phyloP scores from a whole-genome alignment of 2,113 vertebrate genomes.

The Cryptotis parvus region DNA sequence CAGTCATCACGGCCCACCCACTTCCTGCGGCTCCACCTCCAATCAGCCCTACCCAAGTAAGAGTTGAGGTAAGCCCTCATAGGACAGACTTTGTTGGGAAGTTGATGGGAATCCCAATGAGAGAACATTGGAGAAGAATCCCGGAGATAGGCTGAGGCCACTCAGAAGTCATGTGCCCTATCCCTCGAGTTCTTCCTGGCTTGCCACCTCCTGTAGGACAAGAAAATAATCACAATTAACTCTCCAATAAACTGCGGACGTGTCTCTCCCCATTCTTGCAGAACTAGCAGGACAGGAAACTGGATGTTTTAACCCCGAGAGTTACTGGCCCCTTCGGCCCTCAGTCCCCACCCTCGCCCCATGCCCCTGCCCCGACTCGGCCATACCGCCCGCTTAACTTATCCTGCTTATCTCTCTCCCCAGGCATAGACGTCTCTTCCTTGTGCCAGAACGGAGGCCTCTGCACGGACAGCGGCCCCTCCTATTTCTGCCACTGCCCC shows the following conservation, averaged over 20 bases:
- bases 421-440: conserved; percentile 73
- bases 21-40: neutral
- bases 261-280: neutral
- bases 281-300: neutral
- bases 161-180: neutral
- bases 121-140: neutral
- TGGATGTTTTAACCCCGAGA: neutral
- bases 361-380: neutral
- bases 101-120: neutral
- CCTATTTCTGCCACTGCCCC: conserved; percentile 79
- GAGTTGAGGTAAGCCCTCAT: neutral
- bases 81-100: neutral
- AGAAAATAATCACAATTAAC: neutral
- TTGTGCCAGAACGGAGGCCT: conserved; percentile 83
- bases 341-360: too few relatives aligned
- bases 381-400: neutral
- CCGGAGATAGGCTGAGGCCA: neutral
- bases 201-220: neutral
- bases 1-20: neutral
- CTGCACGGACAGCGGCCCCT: conserved; percentile 68
- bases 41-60: neutral
- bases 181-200: neutral
- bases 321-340: neutral
- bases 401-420: neutral
- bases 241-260: neutral